phyloP scores from a whole-genome alignment of 2,797 vertebrate genomes.

The Synaphobranchus kaupii region DNA sequence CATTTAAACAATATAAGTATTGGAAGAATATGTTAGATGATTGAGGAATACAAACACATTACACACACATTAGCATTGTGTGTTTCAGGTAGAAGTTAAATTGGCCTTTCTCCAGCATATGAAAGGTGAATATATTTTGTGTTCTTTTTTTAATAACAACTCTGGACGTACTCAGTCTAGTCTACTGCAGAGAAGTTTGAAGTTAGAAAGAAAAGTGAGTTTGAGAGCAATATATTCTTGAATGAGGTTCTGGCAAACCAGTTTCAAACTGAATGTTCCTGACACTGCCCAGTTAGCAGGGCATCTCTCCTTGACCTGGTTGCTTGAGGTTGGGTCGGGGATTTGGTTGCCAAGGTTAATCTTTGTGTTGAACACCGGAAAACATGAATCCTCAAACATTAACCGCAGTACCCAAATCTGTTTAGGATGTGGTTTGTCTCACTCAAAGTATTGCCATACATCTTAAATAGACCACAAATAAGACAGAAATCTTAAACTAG shows the following conservation, averaged over 20 bases:
- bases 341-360: too few species aligned
- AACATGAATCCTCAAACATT: too few species aligned
- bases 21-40: neutral
- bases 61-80: neutral
- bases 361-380: too few species aligned
- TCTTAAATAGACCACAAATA: too few species aligned
- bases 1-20: neutral
- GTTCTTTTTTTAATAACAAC: neutral
- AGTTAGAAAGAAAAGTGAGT: neutral
- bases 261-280: slow-evolving; percentile 17
- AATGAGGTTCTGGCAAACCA: neutral
- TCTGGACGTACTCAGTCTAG: neutral
- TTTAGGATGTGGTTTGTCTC: too few species aligned
- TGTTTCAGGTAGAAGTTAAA: neutral
- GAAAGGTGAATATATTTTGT: neutral
- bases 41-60: neutral
- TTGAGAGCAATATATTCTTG: neutral
- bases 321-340: slow-evolving; percentile 62
- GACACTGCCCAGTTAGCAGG: slow-evolving; percentile 69
- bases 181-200: neutral
- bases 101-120: neutral
- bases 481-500: too few species aligned
- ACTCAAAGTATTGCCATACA: too few species aligned
- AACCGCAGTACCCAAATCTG: too few species aligned
- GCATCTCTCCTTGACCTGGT: slow-evolving; percentile 68